A percentile compares a stretch with the other conserved stretches of the same genome.
phyloP scores from a whole-genome alignment of 2,888 invertebrate species.

The Troides oblongomaculatus region DNA sequence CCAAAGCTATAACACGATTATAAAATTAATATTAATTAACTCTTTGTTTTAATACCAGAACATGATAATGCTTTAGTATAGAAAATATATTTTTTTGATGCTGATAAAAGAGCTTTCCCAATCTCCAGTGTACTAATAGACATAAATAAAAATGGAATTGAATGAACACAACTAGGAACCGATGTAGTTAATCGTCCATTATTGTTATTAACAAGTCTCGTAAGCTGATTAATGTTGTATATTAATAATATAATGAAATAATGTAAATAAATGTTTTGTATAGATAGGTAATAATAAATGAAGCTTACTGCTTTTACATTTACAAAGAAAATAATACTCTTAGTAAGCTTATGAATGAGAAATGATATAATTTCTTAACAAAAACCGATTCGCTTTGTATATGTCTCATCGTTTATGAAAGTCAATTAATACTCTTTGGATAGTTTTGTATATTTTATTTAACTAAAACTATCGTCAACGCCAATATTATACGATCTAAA shows the following conservation, averaged over 20 bases:
- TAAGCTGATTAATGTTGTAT: slow-evolving; percentile 9
- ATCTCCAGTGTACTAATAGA: slow-evolving; percentile 38
- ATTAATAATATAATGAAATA: slow-evolving; percentile 6
- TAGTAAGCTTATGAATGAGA: slow-evolving; percentile 2
- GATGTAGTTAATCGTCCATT: slow-evolving; percentile 26
- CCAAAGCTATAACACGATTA: neutral
- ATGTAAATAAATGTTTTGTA: slow-evolving; percentile 21
- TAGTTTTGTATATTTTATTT: neutral
- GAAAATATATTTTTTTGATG: slow-evolving; percentile 29
- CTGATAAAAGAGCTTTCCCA: slow-evolving; percentile 52
- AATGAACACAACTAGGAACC: slow-evolving; percentile 26
- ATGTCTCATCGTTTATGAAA: neutral
- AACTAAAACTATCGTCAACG: neutral
- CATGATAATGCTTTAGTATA: slow-evolving; percentile 1
- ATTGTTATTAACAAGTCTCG: slow-evolving; percentile 7
- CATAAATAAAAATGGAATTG: slow-evolving; percentile 38
- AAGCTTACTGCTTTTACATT: slow-evolving; percentile 11
- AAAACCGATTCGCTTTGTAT: neutral
- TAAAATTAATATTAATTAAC: neutral
- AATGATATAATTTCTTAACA: slow-evolving; percentile 1
- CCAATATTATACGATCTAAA: neutral
- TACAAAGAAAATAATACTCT: neutral
- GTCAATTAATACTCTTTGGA: slow-evolving; percentile 8
- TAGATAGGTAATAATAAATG: slow-evolving; percentile 22
- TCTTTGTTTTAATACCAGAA: neutral